These are phyloP conservation scores for Phoxinus phoxinus DNA, from an alignment of 2,113 vertebrate species.

Conservation along the genomic window DNA sequence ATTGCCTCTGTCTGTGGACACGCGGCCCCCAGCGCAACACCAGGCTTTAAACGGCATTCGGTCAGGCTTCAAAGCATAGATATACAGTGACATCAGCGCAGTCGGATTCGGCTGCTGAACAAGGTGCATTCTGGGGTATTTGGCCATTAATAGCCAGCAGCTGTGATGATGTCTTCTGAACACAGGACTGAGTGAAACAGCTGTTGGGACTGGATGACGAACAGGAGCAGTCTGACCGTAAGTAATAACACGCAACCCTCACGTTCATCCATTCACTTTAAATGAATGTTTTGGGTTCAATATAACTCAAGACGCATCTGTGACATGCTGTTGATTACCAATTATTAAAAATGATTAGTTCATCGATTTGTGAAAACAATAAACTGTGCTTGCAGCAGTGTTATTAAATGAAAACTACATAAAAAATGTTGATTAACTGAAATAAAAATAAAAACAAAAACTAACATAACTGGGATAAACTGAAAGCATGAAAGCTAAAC, in stretches of 20 bases:
- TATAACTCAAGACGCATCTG: background rate
- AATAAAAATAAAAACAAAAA: background rate
- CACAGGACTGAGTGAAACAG: conserved; percentile 41
- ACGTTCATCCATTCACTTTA: background rate
- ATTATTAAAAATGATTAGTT: background rate
- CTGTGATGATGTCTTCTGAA: conserved; percentile 45
- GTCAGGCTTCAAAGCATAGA: conserved; percentile 53
- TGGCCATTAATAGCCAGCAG: conserved; percentile 57
- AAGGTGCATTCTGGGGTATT: conserved; percentile 35
- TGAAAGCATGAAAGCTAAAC: too few relatives aligned
- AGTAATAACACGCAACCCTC: conserved; percentile 3
- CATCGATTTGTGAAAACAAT: background rate
- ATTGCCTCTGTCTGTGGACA: conserved; percentile 12
- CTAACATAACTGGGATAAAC: too few relatives aligned
- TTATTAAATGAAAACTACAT: background rate
- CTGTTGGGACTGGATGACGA: conserved; percentile 43
- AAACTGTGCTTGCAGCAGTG: background rate
- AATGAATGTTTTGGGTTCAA: background rate
- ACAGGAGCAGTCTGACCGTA: background rate
- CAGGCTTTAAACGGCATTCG: conserved; percentile 28
- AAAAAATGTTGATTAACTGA: background rate
- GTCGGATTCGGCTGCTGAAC: background rate
- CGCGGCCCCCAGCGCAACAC: background rate
- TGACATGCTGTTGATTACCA: background rate
- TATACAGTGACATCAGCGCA: conserved; percentile 49